Evolutionary conservation across 2,113 vertebrate species (phyloP), one percentile per base, ranked within the genome.

Genomic region (Gopherus evgoodei): DNA sequence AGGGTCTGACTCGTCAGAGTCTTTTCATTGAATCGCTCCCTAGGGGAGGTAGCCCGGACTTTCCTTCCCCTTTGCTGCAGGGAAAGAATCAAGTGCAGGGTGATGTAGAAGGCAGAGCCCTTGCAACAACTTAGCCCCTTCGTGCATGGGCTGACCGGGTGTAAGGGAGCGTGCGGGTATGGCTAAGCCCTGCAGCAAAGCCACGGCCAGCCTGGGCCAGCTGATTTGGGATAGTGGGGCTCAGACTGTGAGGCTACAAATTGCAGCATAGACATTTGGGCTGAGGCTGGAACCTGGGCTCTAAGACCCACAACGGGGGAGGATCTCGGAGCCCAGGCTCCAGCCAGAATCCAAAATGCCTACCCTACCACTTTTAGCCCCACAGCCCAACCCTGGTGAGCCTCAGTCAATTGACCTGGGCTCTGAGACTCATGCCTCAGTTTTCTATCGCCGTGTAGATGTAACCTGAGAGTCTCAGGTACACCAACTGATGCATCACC

Each of bases 1-100:
- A 31, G 29, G 59, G 27, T 62, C 59, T 31, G 59, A 31, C 29
- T 16, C 59, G 12, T 62, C 59, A 62, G 56, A 27, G 56, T 27
- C 56, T 59, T 59, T 59, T 12, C 25, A 29, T 59, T 17, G 31
- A 31, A 8, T 35, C 6, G 2, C 59, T 65, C 59, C 59, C 59
- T 27, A 27, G 3, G 42, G 12, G 27, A 27, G n/a, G 31, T 78
- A 93, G 16, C 8, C 31, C 44, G 10, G 42, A 44, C 29, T 69
- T 38, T 53, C 80, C 52, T n/a, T 49, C 24, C 11, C 5, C 27
- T 78, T 0, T 1, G 29, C 17, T 12, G 24, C 62, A 69, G 62
- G 31, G 2, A 62, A 0, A 0, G 75, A 22, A 21, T 27, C 49
- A 81, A 29, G 49, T 25, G 19, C 35, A n/a, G 25, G 38, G 72